Evolutionary conservation across 2,113 vertebrate genomes (phyloP).

Genomic region (Aythya baeri): DNA sequence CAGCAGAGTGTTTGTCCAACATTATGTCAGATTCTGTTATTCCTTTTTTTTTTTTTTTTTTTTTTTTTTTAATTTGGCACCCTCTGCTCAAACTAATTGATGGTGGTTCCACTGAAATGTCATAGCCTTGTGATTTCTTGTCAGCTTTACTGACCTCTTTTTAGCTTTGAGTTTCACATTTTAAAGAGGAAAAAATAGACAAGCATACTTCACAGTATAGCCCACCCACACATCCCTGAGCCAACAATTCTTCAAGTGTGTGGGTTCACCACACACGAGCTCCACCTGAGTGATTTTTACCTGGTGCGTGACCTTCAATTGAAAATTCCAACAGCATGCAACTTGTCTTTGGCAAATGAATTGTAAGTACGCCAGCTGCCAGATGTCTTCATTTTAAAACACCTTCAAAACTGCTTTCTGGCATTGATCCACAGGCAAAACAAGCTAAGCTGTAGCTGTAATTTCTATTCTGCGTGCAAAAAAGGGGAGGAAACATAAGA

Average conservation of each 20-base stretch:
- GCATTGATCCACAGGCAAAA: conserved; percentile 81
- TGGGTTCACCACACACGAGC: conserved; percentile 49
- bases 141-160: conserved; percentile 62
- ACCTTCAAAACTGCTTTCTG: conserved; percentile 83
- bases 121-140: conserved; percentile 61
- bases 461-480: conserved; percentile 71
- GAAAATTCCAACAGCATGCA: conserved; percentile 76
- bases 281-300: conserved; percentile 77
- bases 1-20: conserved; percentile 58
- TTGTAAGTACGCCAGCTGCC: conserved; percentile 81
- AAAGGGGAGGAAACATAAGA: conserved; percentile 59
- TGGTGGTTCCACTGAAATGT: conserved; percentile 58
- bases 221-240: conserved; percentile 50
- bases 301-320: conserved; percentile 79
- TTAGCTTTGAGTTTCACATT: conserved; percentile 36
- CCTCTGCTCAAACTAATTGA: conserved; percentile 67
- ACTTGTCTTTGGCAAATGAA: conserved; percentile 82
- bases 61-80: neutral
- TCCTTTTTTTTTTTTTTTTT: conserved; percentile 40
- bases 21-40: conserved; percentile 55
- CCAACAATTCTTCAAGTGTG: conserved; percentile 36
- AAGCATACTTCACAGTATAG: conserved; percentile 42
- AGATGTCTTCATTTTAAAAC: conserved; percentile 85
- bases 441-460: conserved; percentile 76
- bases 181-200: conserved; percentile 50